Evolutionary conservation across 30 jellyfish, hydroid and myxozoan species (phyloP).

Genomic region (Aurelia aurita complex sp. Pacific): DNA sequence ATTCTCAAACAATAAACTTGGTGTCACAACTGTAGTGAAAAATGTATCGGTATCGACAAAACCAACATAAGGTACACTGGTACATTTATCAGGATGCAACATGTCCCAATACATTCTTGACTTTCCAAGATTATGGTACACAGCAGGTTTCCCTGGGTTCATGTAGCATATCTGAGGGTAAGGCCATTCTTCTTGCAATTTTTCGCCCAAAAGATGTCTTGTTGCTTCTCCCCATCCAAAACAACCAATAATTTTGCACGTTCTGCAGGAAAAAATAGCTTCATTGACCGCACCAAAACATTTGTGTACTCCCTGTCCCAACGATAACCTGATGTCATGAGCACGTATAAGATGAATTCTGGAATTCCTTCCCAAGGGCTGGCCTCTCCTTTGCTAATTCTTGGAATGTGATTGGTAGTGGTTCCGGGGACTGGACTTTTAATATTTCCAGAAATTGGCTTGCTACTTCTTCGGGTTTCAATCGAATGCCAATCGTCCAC

Average conservation of each 20-base stretch:
- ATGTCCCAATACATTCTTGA: constrained; percentile 67
- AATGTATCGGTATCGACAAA: constrained; percentile 73
- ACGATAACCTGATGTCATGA: constrained; percentile 49
- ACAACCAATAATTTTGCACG: constrained; percentile 46
- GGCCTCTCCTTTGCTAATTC: too few species aligned
- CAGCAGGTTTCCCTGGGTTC: constrained; percentile 18
- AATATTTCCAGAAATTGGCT: too few species aligned
- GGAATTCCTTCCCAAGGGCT: constrained; percentile 54
- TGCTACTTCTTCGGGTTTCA: too few species aligned
- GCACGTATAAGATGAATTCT: constrained; percentile 47
- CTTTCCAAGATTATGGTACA: constrained; percentile 42
- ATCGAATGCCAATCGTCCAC: too few species aligned
- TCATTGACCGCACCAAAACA: constrained; percentile 37
- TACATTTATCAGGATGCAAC: constrained; percentile 63
- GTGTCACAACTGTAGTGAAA: constrained; percentile 65
- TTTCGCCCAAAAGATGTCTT: constrained; percentile 59
- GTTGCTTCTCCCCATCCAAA: constrained; percentile 51
- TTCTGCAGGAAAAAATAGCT: constrained; percentile 63
- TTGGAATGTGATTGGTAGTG: too few species aligned
- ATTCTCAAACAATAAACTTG: constrained; percentile 48
- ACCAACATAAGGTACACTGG: constrained; percentile 56
- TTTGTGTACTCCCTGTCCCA: constrained; percentile 35
- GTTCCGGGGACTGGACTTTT: too few species aligned
- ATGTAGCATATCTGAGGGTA: constrained; percentile 56
- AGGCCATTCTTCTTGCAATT: constrained; percentile 54